Base-by-base conservation (phyloP, 2,113 vertebrate genomes). In the human (Homo sapiens) region DNA sequence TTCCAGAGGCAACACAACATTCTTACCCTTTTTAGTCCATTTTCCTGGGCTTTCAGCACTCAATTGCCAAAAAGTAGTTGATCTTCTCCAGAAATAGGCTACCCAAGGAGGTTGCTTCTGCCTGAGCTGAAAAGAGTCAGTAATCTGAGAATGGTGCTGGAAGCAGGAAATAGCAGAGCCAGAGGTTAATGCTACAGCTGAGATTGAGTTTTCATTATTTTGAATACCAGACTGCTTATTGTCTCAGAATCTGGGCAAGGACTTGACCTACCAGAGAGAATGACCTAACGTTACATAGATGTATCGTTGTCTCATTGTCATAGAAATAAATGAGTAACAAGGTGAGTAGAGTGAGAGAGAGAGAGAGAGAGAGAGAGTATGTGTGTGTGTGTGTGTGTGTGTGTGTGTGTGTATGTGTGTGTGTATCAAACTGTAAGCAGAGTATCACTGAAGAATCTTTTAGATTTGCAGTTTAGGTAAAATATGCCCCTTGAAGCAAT, bases 121-220 rank as follows among this genome's bases (percentile, higher is more conserved):
- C 20, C 66, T 90, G 50, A 66, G 11, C 25, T 94, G 30, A 91
- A 96, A 40, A 84, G 79, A 89, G 89, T 84, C 57, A 75, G 9
- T 59, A 50, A 81, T 81, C 55, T 93, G 25, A 96, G 87, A 75
- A 94, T 97, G 50, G 52, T 0, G 0, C 89, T 88, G 3, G 0
- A 70, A 82, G 2, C 79, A 96, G 50, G 82, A 93, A 96, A 61
- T 89, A 96, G 75, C 88, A 97, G 90, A 80, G 40, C 86, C 90
- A 0, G 0, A 92, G 57, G 43, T 3, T 11, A 17, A 40, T 72
- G 25, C 90, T 66, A 20, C 87, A 76, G 25, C 52, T 95, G 83
- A 96, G 83, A 30, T 48, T 1, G n/a, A 38, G 48, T 93, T 92
- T 57, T 4, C 92, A 87, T 66, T 32, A 2, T 93, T 92, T 88